Evolutionary conservation across 2,797 vertebrate species (phyloP).

Genomic region (Avahi laniger): DNA sequence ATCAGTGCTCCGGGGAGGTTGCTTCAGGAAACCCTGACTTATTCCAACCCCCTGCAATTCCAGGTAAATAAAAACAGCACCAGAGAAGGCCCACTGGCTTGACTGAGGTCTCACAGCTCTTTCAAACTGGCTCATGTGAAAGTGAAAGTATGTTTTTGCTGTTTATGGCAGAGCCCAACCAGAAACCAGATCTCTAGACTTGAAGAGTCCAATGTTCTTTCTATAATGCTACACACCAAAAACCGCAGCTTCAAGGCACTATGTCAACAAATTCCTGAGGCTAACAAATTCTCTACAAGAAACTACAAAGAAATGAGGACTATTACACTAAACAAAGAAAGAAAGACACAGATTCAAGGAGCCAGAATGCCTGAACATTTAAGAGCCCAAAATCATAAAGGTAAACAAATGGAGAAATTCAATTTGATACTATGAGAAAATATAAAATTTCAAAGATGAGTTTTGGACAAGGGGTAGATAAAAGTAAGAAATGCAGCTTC

Average conservation of each 20-base stretch:
- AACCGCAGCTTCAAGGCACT: background rate
- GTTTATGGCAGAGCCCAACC: background rate
- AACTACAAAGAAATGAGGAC: background rate
- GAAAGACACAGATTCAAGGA: background rate
- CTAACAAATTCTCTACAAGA: background rate
- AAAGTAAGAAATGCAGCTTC: background rate
- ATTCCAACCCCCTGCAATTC: background rate
- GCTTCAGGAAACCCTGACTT: background rate
- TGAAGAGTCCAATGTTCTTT: background rate
- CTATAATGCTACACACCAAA: background rate
- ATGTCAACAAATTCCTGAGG: background rate
- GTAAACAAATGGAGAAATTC: background rate
- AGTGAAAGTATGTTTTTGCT: background rate
- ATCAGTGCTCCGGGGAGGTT: background rate
- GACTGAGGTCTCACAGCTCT: background rate
- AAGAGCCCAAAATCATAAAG: background rate
- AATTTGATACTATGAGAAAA: background rate
- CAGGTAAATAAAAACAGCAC: background rate
- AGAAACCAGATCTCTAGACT: background rate
- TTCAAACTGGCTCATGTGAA: rapidly evolving
- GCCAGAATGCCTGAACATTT: background rate
- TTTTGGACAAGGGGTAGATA: background rate
- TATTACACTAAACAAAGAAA: background rate
- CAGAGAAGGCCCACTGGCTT: background rate
- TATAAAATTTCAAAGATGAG: background rate